phyloP scores from a whole-genome alignment of 2,888 invertebrate genomes.

The Raillietiella orientalis region DNA sequence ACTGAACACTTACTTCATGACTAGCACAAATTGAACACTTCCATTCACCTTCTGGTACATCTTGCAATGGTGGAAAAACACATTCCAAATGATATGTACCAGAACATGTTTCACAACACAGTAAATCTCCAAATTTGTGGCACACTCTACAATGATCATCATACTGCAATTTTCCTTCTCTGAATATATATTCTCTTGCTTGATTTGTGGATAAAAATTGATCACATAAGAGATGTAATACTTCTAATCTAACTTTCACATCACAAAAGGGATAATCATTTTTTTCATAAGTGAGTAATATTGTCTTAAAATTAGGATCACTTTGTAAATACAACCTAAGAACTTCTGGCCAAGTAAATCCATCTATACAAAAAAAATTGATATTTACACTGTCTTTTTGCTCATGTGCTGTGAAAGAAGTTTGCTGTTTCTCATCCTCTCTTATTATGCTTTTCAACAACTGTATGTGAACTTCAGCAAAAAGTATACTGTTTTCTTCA shows the following conservation, averaged over 20 bases:
- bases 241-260: conserved; percentile 38
- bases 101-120: conserved; percentile 93
- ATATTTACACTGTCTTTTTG: conserved; percentile 91
- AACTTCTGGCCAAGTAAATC: conserved; percentile 87
- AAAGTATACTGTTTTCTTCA: conserved; percentile 64
- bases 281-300: conserved; percentile 10
- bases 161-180: conserved; percentile 68
- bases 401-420: conserved; percentile 81
- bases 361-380: conserved; percentile 63
- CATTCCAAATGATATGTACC: conserved; percentile 93
- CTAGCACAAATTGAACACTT: conserved; percentile 74
- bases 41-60: conserved; percentile 93
- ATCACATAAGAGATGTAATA: conserved; percentile 70
- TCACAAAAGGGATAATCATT: conserved; percentile 8
- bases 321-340: conserved; percentile 64
- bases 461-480: conserved; percentile 80
- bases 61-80: conserved; percentile 68
- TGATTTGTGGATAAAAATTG: conserved; percentile 74
- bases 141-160: conserved; percentile 77
- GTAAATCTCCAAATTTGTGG: conserved; percentile 63
- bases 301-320: conserved; percentile 20
- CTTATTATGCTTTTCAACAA: conserved; percentile 58
- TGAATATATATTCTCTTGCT: conserved; percentile 69
- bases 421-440: conserved; percentile 78
- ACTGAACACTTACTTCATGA: conserved; percentile 26